Evolutionary conservation across 2,797 vertebrate genomes (phyloP).

Genomic region (Takifugu ocellatus): DNA sequence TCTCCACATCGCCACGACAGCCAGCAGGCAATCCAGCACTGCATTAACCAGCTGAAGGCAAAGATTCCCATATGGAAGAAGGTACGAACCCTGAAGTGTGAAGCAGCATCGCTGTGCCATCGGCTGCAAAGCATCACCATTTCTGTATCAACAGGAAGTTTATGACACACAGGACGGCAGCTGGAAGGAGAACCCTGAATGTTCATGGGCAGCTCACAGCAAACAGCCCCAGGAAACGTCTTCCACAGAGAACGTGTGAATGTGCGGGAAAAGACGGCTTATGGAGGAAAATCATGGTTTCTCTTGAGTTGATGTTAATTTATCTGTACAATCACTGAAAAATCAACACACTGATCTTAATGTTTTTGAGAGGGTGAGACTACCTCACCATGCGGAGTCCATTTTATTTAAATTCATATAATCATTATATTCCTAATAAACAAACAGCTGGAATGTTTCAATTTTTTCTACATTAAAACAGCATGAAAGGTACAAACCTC

Average conservation of each 20-base stretch:
- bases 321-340: background rate
- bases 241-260: background rate
- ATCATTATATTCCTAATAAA: too few species aligned
- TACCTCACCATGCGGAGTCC: too few species aligned
- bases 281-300: background rate
- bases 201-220: conserved; percentile 31
- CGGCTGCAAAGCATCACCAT: background rate
- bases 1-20: conserved; percentile 85
- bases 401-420: too few species aligned
- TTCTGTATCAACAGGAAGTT: conserved; percentile 47
- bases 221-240: accelerated
- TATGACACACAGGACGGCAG: conserved; percentile 35
- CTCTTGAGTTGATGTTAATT: too few species aligned
- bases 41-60: conserved; percentile 84
- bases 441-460: too few species aligned
- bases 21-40: conserved; percentile 81
- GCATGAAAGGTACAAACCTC: too few species aligned
- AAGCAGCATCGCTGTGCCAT: too few species aligned
- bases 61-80: conserved; percentile 92
- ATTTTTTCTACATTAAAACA: too few species aligned
- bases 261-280: background rate
- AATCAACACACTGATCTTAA: background rate
- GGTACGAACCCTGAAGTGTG: conserved; percentile 53
- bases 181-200: conserved; percentile 63
- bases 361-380: background rate